Base-by-base conservation (phyloP, 2,797 vertebrate genomes). In the Miichthys miiuy region DNA sequence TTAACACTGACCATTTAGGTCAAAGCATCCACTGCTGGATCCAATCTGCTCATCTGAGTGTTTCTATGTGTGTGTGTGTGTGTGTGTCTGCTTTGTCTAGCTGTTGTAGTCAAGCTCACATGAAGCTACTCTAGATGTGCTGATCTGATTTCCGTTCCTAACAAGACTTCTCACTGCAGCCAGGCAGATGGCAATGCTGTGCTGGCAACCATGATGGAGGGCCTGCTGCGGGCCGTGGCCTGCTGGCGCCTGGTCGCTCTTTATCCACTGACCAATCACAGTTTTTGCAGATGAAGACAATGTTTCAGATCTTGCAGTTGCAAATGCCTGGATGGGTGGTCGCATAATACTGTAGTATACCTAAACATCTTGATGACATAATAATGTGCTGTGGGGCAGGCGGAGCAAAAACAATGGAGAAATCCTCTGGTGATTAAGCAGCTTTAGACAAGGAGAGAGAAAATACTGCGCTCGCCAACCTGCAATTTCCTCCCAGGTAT, bases 401-500 rank as follows among this genome's bases (percentile, higher is more conserved):
- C 68, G 66, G 67, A 61, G 23, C 12, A 55, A 60, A 75, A 66
- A 75, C 64, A 86, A 85, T 82, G 60, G 58, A 73, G 67, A 17
- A 81, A 50, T 7, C 69, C 63, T 64, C 55, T 60, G 60, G 72
- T 76, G 78, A 80, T 85, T 72, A 78, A 70, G 47, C 34, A 68
- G 58, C 62, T 27, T 75, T 44, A n/a, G 67, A 88, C 79, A 86
- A 84, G 14, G 13, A 91, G 93, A 88, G 87, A 75, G 61, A 82
- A 82, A 82, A 79, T 57, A 64, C 57, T 80, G 76, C 23, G n/a
- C 47, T 77, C 82, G 85, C 84, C 93, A 95, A 89, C 77, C 83
- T 89, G 76, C 87, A 90, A 89, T 95, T 95, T 95, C 89, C 87
- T 92, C 87, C 78, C 83, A 94, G 91, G 84, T 93, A 90, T 84